Conservation (phyloP, 2,797 vertebrate genomes). For the Myripristis murdjan region DNA sequence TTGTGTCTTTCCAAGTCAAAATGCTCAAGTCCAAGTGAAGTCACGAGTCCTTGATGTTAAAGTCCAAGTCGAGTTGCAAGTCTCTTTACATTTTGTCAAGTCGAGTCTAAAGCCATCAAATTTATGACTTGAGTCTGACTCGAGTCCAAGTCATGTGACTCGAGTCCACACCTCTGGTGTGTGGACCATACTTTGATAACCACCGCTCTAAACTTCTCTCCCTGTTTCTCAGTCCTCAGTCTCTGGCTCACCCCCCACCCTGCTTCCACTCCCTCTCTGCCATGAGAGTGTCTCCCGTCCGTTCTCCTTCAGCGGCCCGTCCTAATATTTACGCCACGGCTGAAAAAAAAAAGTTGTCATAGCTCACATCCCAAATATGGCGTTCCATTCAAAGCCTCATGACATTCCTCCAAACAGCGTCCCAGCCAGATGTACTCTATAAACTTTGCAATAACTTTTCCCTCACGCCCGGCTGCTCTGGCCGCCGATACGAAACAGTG, state of each 20-base stretch:
- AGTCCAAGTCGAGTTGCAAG: too few species aligned
- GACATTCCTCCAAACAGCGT: conserved; percentile 35
- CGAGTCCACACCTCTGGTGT: too few species aligned
- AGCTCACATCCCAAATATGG: conserved; percentile 77
- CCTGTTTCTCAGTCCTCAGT: neutral
- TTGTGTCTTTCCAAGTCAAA: too few species aligned
- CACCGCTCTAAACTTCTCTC: neutral
- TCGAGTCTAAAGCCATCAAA: too few species aligned
- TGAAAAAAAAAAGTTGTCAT: conserved; percentile 60
- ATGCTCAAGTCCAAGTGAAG: too few species aligned
- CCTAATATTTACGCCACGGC: conserved; percentile 75
- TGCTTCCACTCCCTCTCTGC: neutral
- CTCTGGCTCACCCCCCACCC: neutral
- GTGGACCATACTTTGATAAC: too few species aligned
- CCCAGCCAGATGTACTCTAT: conserved; percentile 37
- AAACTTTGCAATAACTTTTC: conserved; percentile 43
- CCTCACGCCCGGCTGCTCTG: conserved; percentile 7
- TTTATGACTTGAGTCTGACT: too few species aligned
- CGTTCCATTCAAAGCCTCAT: conserved; percentile 17
- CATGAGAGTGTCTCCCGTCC: too few species aligned
- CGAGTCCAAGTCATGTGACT: too few species aligned
- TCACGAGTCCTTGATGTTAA: too few species aligned
- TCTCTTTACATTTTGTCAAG: too few species aligned
- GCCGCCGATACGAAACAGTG: neutral
- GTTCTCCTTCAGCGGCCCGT: conserved; percentile 52